Evolutionary conservation across 2,888 invertebrate species (phyloP), one percentile per base, ranked within the genome.

Genomic region (Iselma pallidipennis): DNA sequence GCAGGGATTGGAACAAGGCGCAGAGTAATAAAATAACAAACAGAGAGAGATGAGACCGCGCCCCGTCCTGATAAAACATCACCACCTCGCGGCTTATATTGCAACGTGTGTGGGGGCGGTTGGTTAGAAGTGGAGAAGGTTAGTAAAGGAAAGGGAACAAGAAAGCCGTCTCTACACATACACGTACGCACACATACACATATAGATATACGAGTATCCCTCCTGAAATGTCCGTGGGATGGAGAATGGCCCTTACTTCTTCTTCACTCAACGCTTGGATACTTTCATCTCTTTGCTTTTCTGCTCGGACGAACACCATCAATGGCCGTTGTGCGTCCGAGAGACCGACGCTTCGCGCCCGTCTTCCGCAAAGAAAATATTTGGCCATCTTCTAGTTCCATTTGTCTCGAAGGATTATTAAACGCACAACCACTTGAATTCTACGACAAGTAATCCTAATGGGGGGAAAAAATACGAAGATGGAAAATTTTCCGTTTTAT

Each of bases 11-110:
- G 74, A 75, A 75, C 71, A 71, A 69, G 72, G 73, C 70, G 69
- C 70, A 66, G 67, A 68, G 75, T 75, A 76, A 77, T 75, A 77
- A 77, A 76, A 76, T 76, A 76, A 76, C 74, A 75, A 76, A 75
- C 73, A 74, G 70, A 66, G 70, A 73, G 71, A 72, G 70, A 72
- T 70, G 73, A 74, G 69, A 73, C 76, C 75, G 74, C 76, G 76
- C 77, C 76, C 75, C 66, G 67, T 66, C 57, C 70, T 65, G 67
- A 70, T 71, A 71, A 71, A 72, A 69, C 71, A 71, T 71, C 67
- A 66, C 69, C 68, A 70, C 70, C 68, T 69, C 64, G 64, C 60
- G 61, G 64, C 60, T 61, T 60, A 64, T 64, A 64, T 64, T 64
- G 70, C 52, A 45, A 45, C 45, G 45, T 45, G 45, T 45, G 4